Base-by-base conservation (phyloP, 1,140 invertebrate genomes). In the Musca vetustissima region DNA sequence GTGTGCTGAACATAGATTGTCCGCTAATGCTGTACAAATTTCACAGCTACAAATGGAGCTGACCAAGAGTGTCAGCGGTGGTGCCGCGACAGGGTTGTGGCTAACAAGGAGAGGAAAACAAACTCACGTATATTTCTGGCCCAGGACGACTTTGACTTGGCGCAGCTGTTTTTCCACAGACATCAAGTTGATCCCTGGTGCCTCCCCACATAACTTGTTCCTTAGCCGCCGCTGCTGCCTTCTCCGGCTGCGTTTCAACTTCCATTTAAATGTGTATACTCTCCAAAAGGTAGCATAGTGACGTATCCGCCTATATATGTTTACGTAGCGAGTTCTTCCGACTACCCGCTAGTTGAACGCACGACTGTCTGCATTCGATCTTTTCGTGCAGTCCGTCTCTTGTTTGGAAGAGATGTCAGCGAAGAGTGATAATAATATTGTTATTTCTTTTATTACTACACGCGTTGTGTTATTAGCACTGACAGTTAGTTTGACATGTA, bases 401-500 rank as follows among this genome's bases (percentile, higher is more conserved):
- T 66, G 19, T 19, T 49, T n/a, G n/a, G n/a, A n/a, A 21, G 19
- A 61, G 57, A 61, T 61, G 57, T 61, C 57, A 66, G 64, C 64
- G 25, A 32, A 53, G 19, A 66, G 69, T 70, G 69, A 67, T 70
- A 70, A 70, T 70, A 70, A 70, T 52, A 64, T 70, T 70, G 69
- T 70, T 70, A 70, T 64, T 67, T 64, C 69, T 19, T 36, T 70
- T 70, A 66, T 70, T 69, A 69, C 53, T 70, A 50, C 61, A 70
- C 57, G 69, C 66, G 64, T 48, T 59, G 57, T 70, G 68, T 70
- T 70, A 70, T 70, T 70, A 70, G 66, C 47, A 66, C 69, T 70
- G 69, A 70, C 69, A 70, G 69, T 22, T 70, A 70, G 69, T 70
- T 70, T 70, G 69, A 70, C 69, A 70, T 70, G 55, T 64, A 70